Base-by-base conservation (phyloP, 2,113 vertebrate genomes). In the Choloepus hoffmanni region DNA sequence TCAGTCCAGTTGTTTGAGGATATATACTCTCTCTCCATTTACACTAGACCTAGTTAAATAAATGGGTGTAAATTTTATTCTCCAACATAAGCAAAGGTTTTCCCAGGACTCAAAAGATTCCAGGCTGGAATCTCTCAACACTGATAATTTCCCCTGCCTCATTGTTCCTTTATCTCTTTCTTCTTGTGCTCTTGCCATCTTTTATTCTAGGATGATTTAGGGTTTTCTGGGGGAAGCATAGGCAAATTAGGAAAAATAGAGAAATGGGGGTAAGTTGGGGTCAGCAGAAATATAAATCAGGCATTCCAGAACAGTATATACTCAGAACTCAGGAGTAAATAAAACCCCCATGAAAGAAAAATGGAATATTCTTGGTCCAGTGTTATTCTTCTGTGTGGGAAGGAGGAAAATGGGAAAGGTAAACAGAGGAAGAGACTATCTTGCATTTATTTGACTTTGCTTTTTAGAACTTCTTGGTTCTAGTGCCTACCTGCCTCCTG, bases 151-250 rank as follows among this genome's bases (percentile, higher is more conserved):
- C 18, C 12, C 9, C 10, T 23, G 16, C 3, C 9, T 82, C 36
- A 14, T 78, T 45, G 2, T 79, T 84, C 14, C 43, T 77, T 95
- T 48, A 26, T 73, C 7, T 26, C 0, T 76, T 90, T 19, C 2
- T 5, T 76, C 24, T 60, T 78, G 18, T 67, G 5, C 21, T 8
- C 13, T 74, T 14, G 62, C 5, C 1, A 18, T 85, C 65, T 89
- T 68, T 83, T 89, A 89, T 26, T 95, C 94, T n/a, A 72, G 10
- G 70, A 26, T 78, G 50, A 90, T 89, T 84, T 89, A 10, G 15
- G 58, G 11, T 10, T 83, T 94, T 85, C 11, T 24, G 10, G 45
- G 87, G 40, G 58, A 87, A 89, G 45, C 53, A 88, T 72, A 85
- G 23, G 23, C 43, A 65, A 33, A 12, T 74, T 58, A 76, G 67